Evolutionary conservation across 1,140 invertebrate species (phyloP), one percentile per base, ranked within the genome.

Genomic region (Alviniconcha marisindica): DNA sequence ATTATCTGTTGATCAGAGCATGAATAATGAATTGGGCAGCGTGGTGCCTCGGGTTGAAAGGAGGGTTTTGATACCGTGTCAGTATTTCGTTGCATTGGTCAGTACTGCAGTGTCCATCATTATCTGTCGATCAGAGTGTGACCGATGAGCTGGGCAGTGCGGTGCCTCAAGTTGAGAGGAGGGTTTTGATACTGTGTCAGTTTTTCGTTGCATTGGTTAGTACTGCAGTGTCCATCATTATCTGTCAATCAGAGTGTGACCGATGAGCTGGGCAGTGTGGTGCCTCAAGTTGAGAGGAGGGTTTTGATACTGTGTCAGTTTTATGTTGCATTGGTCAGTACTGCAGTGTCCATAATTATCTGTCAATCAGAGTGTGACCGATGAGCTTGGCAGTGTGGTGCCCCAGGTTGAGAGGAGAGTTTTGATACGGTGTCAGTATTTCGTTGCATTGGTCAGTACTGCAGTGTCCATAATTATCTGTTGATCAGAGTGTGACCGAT

Each of bases 1-100:
- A 7, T 51, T 51, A n/a, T 51, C 48, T 12, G 7, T 21, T 51
- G 48, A 7, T 0, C 85, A 91, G 90, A 85, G 83, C 33, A 69
- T 89, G n/a, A 69, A 54, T 66, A 81, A 84, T 28, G 83, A 84
- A 24, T 74, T 91, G 31, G 84, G 88, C 18, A 82, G 84, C 14
- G 78, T 86, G 40, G 87, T 86, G 73, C 86, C 89, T 33, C 87
- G n/a, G n/a, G n/a, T n/a, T n/a, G n/a, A n/a, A n/a, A n/a, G n/a
- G n/a, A n/a, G n/a, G n/a, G n/a, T n/a, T n/a, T n/a, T n/a, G n/a
- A n/a, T n/a, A n/a, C n/a, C n/a, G n/a, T n/a, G n/a, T n/a, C n/a
- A n/a, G n/a, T n/a, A n/a, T n/a, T n/a, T n/a, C n/a, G n/a, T n/a
- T n/a, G 54, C n/a, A 56, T 1, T n/a, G n/a, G 18, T 56, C 18